Evolutionary conservation across 2,797 vertebrate genomes (phyloP), one percentile per base, ranked within the genome.

Genomic region (Chiroxiphia lanceolata): DNA sequence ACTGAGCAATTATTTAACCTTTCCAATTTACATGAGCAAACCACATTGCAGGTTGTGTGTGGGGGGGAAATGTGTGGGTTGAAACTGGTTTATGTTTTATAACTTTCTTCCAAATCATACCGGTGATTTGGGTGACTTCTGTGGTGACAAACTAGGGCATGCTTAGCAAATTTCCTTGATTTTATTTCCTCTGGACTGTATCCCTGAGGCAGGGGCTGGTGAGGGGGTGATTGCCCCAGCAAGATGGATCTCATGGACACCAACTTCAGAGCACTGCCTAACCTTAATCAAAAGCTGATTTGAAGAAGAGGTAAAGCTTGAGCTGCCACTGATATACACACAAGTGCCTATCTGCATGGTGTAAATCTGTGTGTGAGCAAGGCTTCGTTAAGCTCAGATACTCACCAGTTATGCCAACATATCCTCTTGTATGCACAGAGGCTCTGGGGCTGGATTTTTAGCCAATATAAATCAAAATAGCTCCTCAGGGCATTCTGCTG

Each of bases 1-100:
- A 9, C 13, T 81, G 60, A 63, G 33, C 10, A 50, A 36, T 40
- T 47, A 20, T 81, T 91, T 57, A 50, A 57, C 11, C 63, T 88
- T 27, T 60, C 36, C 53, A 54, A 38, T 60, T 61, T 36, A 47
- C 0, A 0, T 75, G 17, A 76, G 15, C 27, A 78, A 93, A 47
- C 7, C 12, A 13, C 0, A 0, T 20, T 0, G 0, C 34, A 75
- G 15, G 6, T 84, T 67, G 11, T n/a, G n/a, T 6, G 33, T 9
- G 11, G 8, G 23, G 11, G 5, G 1, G 21, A n/a, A 81, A 45
- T 51, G 1, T 4, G 0, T 56, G 23, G 9, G 4, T 76, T 59
- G 50, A 69, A 82, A 61, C 14, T 47, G 12, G 10, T 50, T 67
- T 47, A 4, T 20, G 13, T 44, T 89, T 44, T 68, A 29, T 19